phyloP scores from a whole-genome alignment of 1,140 invertebrate genomes.

The Belonocnema kinseyi region DNA sequence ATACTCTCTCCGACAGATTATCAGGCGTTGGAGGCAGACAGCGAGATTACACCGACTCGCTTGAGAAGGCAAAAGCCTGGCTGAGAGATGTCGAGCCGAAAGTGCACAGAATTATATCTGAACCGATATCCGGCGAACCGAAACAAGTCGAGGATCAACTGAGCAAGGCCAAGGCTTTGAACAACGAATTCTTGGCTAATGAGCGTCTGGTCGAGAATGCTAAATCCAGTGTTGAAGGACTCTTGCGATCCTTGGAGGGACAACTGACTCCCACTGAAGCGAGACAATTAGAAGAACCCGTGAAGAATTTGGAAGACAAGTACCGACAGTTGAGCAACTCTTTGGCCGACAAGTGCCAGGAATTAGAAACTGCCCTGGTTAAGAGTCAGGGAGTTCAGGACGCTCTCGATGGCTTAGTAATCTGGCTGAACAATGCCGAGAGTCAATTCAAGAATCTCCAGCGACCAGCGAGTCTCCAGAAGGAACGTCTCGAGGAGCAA shows the following conservation, averaged over 20 bases:
- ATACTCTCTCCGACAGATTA: slow-evolving; percentile 86
- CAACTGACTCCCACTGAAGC: slow-evolving; percentile 87
- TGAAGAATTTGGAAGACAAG: slow-evolving; percentile 85
- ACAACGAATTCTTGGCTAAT: slow-evolving; percentile 91
- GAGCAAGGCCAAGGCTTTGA: slow-evolving; percentile 87
- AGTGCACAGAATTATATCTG: slow-evolving; percentile 84
- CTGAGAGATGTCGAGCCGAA: slow-evolving; percentile 88
- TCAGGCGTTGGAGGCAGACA: slow-evolving; percentile 86
- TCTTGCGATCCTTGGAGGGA: slow-evolving; percentile 86
- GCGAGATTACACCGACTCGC: slow-evolving; percentile 87
- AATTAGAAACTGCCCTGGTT: slow-evolving; percentile 90
- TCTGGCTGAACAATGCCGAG: slow-evolving; percentile 91
- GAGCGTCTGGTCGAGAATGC: slow-evolving; percentile 89
- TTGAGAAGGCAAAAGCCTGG: slow-evolving; percentile 90
- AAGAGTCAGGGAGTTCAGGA: slow-evolving; percentile 97
- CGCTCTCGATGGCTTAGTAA: slow-evolving; percentile 88
- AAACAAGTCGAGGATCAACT: slow-evolving; percentile 92
- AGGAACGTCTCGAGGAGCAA: slow-evolving; percentile 93
- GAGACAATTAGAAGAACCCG: slow-evolving; percentile 86
- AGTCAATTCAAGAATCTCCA: slow-evolving; percentile 86
- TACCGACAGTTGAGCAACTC: slow-evolving; percentile 85
- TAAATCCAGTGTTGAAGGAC: slow-evolving; percentile 81
- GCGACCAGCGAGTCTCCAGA: slow-evolving; percentile 90
- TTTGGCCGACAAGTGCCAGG: slow-evolving; percentile 86
- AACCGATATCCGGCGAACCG: slow-evolving; percentile 90